A percentile compares a stretch with the other conserved stretches of the same genome.
These are phyloP conservation scores for Scaptomyza hsui DNA, from an alignment of 1,140 invertebrate genomes.

Conservation along the genomic window DNA sequence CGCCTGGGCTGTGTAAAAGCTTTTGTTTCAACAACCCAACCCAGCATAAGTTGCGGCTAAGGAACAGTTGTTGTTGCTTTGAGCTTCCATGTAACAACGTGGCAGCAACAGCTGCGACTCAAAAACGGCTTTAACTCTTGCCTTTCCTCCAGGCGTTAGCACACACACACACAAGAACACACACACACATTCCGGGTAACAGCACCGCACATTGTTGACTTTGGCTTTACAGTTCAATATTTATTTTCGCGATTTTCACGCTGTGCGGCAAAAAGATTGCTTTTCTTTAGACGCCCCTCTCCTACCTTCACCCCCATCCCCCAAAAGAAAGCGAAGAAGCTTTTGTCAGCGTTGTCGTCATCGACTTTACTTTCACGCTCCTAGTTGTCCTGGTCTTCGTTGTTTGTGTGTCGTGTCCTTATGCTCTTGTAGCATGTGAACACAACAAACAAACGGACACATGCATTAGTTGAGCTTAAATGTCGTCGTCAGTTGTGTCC, in stretches of 20 bases:
- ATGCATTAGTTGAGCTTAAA: constrained; percentile 80
- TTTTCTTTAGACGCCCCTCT: constrained; percentile 34
- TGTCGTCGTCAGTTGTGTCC: constrained; percentile 54
- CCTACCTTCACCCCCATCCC: too few species aligned
- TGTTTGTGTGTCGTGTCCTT: constrained; percentile 20
- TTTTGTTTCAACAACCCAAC: constrained; percentile 38
- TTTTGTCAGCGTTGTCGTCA: constrained; percentile 38
- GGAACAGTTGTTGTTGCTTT: constrained; percentile 33
- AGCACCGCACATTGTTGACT: constrained; percentile 65
- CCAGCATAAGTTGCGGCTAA: constrained; percentile 11
- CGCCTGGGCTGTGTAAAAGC: constrained; percentile 18
- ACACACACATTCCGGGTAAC: background rate
- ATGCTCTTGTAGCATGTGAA: constrained; percentile 51
- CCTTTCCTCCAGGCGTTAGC: constrained; percentile 7
- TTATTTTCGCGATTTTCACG: constrained; percentile 83
- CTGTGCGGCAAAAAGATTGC: constrained; percentile 66
- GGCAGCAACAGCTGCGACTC: constrained; percentile 65
- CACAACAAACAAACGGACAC: constrained; percentile 74
- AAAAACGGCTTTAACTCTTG: constrained; percentile 33
- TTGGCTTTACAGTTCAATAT: constrained; percentile 83
- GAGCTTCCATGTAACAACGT: constrained; percentile 10
- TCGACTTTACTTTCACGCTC: background rate
- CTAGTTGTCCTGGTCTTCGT: background rate
- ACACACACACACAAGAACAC: constrained; percentile 8
- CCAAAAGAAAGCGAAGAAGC: constrained; percentile 14